Evolutionary conservation across 2,888 invertebrate genomes (phyloP), one percentile per base, ranked within the genome.

Genomic region (Xylocampa areola): DNA sequence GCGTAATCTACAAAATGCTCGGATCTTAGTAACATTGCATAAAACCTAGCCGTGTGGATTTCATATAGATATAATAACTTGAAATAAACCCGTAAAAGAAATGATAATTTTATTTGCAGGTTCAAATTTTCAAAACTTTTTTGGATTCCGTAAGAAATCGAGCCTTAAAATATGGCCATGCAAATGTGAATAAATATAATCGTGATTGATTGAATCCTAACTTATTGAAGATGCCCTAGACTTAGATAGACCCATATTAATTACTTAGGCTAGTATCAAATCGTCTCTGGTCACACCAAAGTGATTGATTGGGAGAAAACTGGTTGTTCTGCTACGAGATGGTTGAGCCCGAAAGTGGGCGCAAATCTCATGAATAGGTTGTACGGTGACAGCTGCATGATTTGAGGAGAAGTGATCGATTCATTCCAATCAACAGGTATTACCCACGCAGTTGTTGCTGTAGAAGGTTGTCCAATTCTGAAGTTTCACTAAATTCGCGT

Each of bases 401-500:
- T 21, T n/a, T 40, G 59, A 49, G 48, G 58, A 35, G 29, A 29
- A 53, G 14, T 50, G 60, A 58, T 51, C 30, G 54, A 62, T 23
- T 36, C 60, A 49, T 25, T 40, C 19, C 54, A 41, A 60, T 72
- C 68, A 75, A 68, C 73, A 75, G 58, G 68, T 64, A 62, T 73
- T 51, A 60, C 59, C 59, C 47, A 76, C 62, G 73, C 73, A 75
- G 63, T 65, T 71, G 67, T 67, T 67, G 67, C 65, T 76, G 73
- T 76, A 76, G 73, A 68, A 68, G 17, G 76, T 53, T 40, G 59
- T 57, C 76, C 73, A 73, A 68, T 67, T 73, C 54, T 73, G 73
- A 52, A 61, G 73, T 58, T 76, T 73, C 76, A 72, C 55, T 73
- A 73, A 68, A 73, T 73, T 76, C 73, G 62, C 73, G 73, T 68